phyloP scores from a whole-genome alignment of 2,113 vertebrate genomes.

The Macrotis lagotis region DNA sequence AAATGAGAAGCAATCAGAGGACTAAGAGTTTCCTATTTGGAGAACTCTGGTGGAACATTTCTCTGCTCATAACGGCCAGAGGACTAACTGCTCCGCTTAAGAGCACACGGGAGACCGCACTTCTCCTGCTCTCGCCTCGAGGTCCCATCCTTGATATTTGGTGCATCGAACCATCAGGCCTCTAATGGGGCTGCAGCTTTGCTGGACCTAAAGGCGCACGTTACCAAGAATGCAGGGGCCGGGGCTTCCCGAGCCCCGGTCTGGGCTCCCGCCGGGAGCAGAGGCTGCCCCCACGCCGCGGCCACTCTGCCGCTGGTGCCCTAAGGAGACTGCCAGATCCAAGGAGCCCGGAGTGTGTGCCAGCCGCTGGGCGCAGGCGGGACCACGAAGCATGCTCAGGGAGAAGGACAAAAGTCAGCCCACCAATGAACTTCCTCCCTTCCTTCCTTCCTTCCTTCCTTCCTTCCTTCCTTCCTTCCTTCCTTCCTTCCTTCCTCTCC shows the following conservation, averaged over 20 bases:
- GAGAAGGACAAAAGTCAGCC: too few relatives aligned
- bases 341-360: too few relatives aligned
- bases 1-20: slow-evolving; percentile 79
- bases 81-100: slow-evolving; percentile 70
- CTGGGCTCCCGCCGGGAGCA: too few relatives aligned
- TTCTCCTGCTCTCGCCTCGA: slow-evolving; percentile 63
- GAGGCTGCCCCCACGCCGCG: too few relatives aligned
- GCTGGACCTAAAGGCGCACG: slow-evolving; percentile 14
- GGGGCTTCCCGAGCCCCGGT: slow-evolving; percentile 31
- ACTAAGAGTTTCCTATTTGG: slow-evolving; percentile 82
- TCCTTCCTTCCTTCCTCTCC: too few relatives aligned
- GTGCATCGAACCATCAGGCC: slow-evolving; percentile 65
- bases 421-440: too few relatives aligned
- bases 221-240: slow-evolving; percentile 57
- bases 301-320: too few relatives aligned
- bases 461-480: too few relatives aligned
- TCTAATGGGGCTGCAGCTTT: slow-evolving; percentile 57
- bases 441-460: too few relatives aligned
- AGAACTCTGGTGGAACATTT: slow-evolving; percentile 79
- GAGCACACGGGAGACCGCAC: slow-evolving; percentile 56
- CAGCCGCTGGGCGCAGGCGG: too few relatives aligned
- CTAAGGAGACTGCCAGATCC: too few relatives aligned
- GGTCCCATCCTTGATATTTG: slow-evolving; percentile 57
- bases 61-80: slow-evolving; percentile 65
- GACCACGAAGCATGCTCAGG: too few relatives aligned